Evolutionary conservation across 2,888 invertebrate genomes (phyloP).

Genomic region (Rhodophaea formosa): DNA sequence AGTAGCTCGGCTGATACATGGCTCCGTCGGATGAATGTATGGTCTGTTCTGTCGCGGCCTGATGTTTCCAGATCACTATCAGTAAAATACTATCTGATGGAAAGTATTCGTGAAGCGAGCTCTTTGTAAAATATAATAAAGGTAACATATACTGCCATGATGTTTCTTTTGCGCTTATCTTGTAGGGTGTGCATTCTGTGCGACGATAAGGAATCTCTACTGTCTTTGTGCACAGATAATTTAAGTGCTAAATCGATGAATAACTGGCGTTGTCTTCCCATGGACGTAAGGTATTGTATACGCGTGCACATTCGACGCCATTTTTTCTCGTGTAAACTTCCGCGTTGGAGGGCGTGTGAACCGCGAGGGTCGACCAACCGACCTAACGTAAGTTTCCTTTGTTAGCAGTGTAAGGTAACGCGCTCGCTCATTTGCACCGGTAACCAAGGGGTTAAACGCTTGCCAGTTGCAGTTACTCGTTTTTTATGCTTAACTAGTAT

Average conservation of each 20-base stretch:
- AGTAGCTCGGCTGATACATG: background rate
- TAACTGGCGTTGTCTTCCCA: slow-evolving; percentile 40
- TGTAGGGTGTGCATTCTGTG: slow-evolving; percentile 4
- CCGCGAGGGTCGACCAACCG: slow-evolving; percentile 64
- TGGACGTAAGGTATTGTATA: slow-evolving; percentile 53
- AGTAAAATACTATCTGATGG: slow-evolving; percentile 11
- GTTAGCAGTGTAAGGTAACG: slow-evolving; percentile 39
- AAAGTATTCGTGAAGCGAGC: slow-evolving; percentile 5
- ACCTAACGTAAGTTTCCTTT: slow-evolving; percentile 65
- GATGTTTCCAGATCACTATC: slow-evolving; percentile 15
- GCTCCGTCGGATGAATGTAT: slow-evolving; percentile 11
- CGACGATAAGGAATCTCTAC: slow-evolving; percentile 8
- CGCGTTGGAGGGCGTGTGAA: slow-evolving; percentile 71
- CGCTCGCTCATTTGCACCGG: slow-evolving; percentile 11
- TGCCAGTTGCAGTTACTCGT: slow-evolving; percentile 2
- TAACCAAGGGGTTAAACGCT: slow-evolving; percentile 4
- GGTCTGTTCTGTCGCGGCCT: slow-evolving; percentile 7
- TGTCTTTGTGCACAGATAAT: slow-evolving; percentile 18
- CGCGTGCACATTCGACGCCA: slow-evolving; percentile 48
- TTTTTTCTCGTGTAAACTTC: slow-evolving; percentile 69
- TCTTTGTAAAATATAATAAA: slow-evolving; percentile 13
- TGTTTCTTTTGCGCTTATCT: slow-evolving; percentile 16
- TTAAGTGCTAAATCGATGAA: slow-evolving; percentile 21
- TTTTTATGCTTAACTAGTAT: background rate
- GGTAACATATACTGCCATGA: background rate